phyloP scores from a whole-genome alignment of 2,113 vertebrate species.

The Spea bombifrons region DNA sequence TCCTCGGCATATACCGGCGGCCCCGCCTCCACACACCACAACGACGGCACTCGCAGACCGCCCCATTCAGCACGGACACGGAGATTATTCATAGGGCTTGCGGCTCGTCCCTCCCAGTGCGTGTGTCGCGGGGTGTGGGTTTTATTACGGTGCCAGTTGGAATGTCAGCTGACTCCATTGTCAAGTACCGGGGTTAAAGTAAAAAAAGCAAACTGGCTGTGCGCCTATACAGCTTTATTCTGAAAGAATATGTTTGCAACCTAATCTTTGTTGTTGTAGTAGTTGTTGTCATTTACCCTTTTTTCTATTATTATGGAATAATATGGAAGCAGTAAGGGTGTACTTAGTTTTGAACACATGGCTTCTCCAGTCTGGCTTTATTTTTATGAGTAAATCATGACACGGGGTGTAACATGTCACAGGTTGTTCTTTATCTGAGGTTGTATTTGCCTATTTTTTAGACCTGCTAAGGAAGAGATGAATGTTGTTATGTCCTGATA shows the following conservation, averaged over 20 bases:
- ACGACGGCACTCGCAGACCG: neutral
- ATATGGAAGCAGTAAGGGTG: neutral
- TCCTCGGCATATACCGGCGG: constrained; percentile 1
- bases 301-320: neutral
- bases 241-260: neutral
- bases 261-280: neutral
- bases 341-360: neutral
- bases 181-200: neutral
- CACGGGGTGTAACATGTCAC: no score
- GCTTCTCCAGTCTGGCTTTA: neutral
- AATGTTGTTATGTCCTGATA: no score
- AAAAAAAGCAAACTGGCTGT: neutral
- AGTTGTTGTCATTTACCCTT: neutral
- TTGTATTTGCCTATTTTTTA: no score
- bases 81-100: no score
- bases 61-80: no score
- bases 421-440: no score
- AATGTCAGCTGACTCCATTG: neutral
- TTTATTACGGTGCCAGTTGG: neutral
- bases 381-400: no score
- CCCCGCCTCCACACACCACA: constrained; percentile 18
- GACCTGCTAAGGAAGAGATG: no score
- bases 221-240: no score
- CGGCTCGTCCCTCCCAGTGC: neutral
- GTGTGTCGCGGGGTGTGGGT: neutral